Percentiles rank a stretch among this genome's conserved stretches.
phyloP scores from a whole-genome alignment of 2,113 vertebrate species.

The Larimichthys crocea region DNA sequence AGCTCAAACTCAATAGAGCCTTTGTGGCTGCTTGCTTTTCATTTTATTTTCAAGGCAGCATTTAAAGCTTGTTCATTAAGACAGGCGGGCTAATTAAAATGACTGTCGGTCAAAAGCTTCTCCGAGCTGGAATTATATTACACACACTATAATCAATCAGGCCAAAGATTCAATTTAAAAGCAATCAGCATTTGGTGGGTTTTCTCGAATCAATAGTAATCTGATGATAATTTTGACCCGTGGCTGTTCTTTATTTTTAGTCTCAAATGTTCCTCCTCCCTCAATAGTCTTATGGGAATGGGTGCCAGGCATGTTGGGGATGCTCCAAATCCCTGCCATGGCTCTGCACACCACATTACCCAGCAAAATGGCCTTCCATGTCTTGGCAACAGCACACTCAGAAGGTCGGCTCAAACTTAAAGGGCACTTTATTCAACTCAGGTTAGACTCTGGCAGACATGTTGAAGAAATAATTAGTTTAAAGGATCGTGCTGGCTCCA shows the following conservation, averaged over 20 bases:
- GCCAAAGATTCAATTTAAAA: conserved; percentile 83
- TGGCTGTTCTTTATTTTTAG: conserved; percentile 66
- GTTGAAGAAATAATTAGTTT: neutral
- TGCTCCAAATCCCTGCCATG: conserved; percentile 33
- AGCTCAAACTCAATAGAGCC: conserved; percentile 39
- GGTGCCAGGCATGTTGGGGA: conserved; percentile 26
- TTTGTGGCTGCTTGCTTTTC: neutral
- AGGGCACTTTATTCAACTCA: conserved; percentile 69
- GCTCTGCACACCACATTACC: conserved; percentile 46
- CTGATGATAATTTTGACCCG: conserved; percentile 81
- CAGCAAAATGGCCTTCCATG: conserved; percentile 77
- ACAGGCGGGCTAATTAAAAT: conserved; percentile 76
- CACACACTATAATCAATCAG: conserved; percentile 78
- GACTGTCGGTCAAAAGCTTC: conserved; percentile 71
- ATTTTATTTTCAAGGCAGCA: conserved; percentile 32
- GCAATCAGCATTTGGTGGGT: conserved; percentile 78
- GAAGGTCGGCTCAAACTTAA: conserved; percentile 85
- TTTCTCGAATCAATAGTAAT: conserved; percentile 83
- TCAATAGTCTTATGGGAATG: conserved; percentile 36
- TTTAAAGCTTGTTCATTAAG: conserved; percentile 71
- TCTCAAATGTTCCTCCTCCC: conserved; percentile 40
- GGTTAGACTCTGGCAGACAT: neutral
- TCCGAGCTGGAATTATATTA: conserved; percentile 73
- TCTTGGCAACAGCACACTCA: conserved; percentile 73
- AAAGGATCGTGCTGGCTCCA: neutral